Percentiles rank a stretch among this genome's conserved stretches.
Conservation (phyloP, 2,113 vertebrate genomes). For the Bos javanicus region DNA sequence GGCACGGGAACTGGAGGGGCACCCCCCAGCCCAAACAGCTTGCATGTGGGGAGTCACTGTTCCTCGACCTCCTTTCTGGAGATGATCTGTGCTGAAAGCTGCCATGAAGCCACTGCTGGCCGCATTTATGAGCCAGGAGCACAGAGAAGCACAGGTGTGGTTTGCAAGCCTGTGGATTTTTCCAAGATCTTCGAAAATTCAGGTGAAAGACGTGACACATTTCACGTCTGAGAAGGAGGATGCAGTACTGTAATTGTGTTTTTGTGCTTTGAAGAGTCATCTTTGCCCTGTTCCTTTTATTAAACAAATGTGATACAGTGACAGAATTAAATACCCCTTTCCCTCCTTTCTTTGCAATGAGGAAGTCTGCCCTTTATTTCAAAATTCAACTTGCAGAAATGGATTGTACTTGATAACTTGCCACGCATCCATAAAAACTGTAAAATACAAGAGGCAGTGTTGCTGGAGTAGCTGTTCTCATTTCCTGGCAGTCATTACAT, state of each 20-base stretch:
- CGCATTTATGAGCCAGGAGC: accelerated
- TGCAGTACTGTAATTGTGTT: neutral
- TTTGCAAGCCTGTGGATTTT: neutral
- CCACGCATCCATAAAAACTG: constrained; percentile 38
- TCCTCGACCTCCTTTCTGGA: neutral
- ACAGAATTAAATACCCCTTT: neutral
- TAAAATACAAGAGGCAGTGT: constrained; percentile 51
- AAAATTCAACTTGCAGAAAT: constrained; percentile 40
- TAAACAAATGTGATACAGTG: constrained; percentile 57
- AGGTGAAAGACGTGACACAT: neutral
- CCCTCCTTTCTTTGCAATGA: constrained; percentile 29
- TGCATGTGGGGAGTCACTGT: neutral
- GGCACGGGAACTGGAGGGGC: neutral
- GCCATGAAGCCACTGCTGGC: accelerated
- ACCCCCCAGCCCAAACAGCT: neutral
- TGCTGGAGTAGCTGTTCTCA: constrained; percentile 56
- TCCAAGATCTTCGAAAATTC: neutral
- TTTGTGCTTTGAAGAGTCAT: neutral
- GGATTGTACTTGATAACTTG: constrained; percentile 42
- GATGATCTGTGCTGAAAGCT: neutral
- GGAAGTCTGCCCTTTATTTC: constrained; percentile 39
- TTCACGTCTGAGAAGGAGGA: neutral
- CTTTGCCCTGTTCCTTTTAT: constrained; percentile 39
- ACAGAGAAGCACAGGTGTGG: neutral
- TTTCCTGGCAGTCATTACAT: constrained; percentile 77